A percentile compares a stretch with the other conserved stretches of the same genome.
phyloP scores from a whole-genome alignment of 2,113 vertebrate species.

The Lethenteron reissneri region DNA sequence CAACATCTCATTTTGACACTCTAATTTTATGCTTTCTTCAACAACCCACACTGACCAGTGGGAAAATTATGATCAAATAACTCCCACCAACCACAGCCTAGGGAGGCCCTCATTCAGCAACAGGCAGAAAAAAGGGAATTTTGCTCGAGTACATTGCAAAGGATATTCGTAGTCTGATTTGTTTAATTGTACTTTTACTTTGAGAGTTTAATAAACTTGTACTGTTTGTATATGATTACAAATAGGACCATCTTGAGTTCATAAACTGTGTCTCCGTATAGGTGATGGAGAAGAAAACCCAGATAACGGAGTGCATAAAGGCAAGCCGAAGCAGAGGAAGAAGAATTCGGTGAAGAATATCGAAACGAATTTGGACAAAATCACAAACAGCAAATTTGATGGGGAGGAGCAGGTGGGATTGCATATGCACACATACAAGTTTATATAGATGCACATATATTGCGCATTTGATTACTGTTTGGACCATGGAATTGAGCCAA shows the following conservation, averaged over 20 bases:
- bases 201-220: constrained; percentile 1
- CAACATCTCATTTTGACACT: no score
- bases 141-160: not conserved
- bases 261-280: not conserved
- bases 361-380: constrained; percentile 54
- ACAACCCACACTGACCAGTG: no score
- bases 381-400: constrained; percentile 35
- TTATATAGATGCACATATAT: not conserved
- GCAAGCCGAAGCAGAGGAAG: constrained; percentile 27
- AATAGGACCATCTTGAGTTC: not conserved
- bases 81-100: no score
- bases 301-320: constrained; percentile 16
- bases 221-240: not conserved
- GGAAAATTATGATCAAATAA: no score
- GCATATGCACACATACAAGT: not conserved
- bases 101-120: no score
- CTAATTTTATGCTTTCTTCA: no score
- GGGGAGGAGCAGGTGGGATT: constrained; percentile 38
- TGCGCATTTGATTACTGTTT: not conserved
- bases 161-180: not conserved
- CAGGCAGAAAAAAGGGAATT: no score
- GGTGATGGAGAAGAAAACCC: constrained; percentile 1
- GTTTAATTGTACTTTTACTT: not conserved
- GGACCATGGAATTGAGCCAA: not conserved
- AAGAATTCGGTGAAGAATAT: constrained; percentile 47